A percentile compares a stretch with the other conserved stretches of the same genome.
These are phyloP conservation scores for Chionodraco myersi DNA, from an alignment of 2,113 vertebrate genomes.

Conservation along the genomic window DNA sequence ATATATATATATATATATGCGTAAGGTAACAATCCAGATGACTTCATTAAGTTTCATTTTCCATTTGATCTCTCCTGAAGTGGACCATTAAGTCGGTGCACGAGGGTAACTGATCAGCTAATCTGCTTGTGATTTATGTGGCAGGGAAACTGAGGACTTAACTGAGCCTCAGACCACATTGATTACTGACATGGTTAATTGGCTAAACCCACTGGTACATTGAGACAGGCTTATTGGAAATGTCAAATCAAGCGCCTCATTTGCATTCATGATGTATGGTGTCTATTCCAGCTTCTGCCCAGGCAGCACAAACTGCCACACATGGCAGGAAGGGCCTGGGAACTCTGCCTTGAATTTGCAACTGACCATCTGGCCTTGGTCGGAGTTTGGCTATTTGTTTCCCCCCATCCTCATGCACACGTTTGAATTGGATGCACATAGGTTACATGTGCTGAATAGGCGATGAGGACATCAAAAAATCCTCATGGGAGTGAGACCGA, in stretches of 20 bases:
- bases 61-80: constrained; percentile 80
- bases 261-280: constrained; percentile 84
- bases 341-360: constrained; percentile 66
- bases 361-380: constrained; percentile 77
- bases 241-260: constrained; percentile 84
- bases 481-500: constrained; percentile 16
- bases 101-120: constrained; percentile 83
- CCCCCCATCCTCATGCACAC: constrained; percentile 7
- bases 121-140: constrained; percentile 85
- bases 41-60: constrained; percentile 85
- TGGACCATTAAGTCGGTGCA: constrained; percentile 79
- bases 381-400: constrained; percentile 26
- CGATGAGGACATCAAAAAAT: constrained; percentile 18
- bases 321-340: constrained; percentile 59
- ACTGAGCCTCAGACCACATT: constrained; percentile 78
- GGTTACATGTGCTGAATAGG: constrained; percentile 32
- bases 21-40: constrained; percentile 65
- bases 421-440: constrained; percentile 26
- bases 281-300: constrained; percentile 79
- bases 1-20: constrained; percentile 40
- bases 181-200: constrained; percentile 87
- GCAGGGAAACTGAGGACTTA: constrained; percentile 79
- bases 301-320: constrained; percentile 76
- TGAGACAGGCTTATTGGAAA: constrained; percentile 85
- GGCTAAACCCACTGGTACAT: constrained; percentile 82